A percentile compares a stretch with the other conserved stretches of the same genome.
Evolutionary conservation across 2,888 invertebrate species (phyloP).

Genomic region (Dasysyrphus tricinctus): DNA sequence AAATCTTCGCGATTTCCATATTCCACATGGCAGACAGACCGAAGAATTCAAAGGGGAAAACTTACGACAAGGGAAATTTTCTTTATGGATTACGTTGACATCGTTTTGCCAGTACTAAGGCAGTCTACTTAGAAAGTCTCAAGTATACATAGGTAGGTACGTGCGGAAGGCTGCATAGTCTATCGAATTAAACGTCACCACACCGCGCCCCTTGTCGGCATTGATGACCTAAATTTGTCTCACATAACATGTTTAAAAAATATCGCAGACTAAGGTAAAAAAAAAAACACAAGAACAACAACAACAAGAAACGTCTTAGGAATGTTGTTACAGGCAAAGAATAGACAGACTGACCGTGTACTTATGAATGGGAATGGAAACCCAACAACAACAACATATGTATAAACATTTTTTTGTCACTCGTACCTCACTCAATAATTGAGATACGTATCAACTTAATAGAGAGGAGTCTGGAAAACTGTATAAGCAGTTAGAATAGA

Average conservation of each 20-base stretch:
- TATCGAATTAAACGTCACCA: slow-evolving; percentile 34
- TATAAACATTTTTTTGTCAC: slow-evolving; percentile 46
- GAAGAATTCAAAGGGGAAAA: slow-evolving; percentile 45
- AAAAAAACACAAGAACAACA: neutral
- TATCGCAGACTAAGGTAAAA: neutral
- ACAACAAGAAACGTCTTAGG: slow-evolving; percentile 34
- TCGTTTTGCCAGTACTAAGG: slow-evolving; percentile 42
- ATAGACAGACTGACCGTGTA: slow-evolving; percentile 36
- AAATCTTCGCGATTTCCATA: slow-evolving; percentile 49
- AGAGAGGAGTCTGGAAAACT: slow-evolving; percentile 16
- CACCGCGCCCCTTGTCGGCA: slow-evolving; percentile 54
- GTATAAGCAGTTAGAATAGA: neutral
- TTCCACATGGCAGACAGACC: slow-evolving; percentile 52
- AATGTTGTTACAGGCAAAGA: slow-evolving; percentile 57
- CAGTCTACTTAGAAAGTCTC: slow-evolving; percentile 37
- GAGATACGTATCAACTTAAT: slow-evolving; percentile 7
- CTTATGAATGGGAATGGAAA: slow-evolving; percentile 59
- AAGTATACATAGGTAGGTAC: slow-evolving; percentile 44
- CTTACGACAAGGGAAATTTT: slow-evolving; percentile 49
- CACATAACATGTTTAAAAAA: slow-evolving; percentile 67
- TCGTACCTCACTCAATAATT: slow-evolving; percentile 20
- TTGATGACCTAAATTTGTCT: slow-evolving; percentile 72
- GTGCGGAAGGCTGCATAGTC: slow-evolving; percentile 69
- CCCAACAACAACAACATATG: slow-evolving; percentile 24
- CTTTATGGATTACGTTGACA: slow-evolving; percentile 69